A percentile compares a stretch with the other conserved stretches of the same genome.
phyloP scores from a whole-genome alignment of 2,113 vertebrate species.

The Anguilla rostrata region DNA sequence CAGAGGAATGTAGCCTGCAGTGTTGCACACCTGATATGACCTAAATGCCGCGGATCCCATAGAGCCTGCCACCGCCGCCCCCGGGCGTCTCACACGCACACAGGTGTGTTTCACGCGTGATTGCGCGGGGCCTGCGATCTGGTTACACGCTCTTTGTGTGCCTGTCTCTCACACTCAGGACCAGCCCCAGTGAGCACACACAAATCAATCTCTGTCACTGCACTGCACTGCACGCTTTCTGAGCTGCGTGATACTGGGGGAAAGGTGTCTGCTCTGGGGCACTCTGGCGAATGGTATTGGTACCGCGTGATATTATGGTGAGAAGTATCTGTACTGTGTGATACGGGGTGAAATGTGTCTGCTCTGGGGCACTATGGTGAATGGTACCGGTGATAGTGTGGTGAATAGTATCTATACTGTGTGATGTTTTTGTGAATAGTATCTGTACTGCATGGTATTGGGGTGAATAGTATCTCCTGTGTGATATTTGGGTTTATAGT shows the following conservation, averaged over 20 bases:
- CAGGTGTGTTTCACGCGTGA: neutral
- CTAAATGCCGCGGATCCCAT: constrained; percentile 61
- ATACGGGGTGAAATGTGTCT: neutral
- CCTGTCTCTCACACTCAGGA: neutral
- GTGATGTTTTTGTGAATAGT: no score
- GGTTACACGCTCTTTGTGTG: neutral
- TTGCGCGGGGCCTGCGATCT: neutral
- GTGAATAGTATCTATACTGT: neutral
- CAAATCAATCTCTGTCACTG: neutral
- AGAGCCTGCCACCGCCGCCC: neutral
- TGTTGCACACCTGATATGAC: constrained; percentile 63
- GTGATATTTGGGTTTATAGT: neutral
- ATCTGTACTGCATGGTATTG: no score
- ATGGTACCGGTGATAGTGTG: neutral
- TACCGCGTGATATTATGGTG: no score
- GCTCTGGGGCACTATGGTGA: no score
- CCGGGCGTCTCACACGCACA: no score
- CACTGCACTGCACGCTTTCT: neutral
- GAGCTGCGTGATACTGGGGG: neutral
- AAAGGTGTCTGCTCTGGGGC: no score
- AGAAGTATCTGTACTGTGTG: no score
- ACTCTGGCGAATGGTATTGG: no score
- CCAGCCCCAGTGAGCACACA: neutral
- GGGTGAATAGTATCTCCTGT: no score
- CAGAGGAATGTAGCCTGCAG: constrained; percentile 44